Conservation (phyloP, 2,888 invertebrate species). For the Diaphora mendica region DNA sequence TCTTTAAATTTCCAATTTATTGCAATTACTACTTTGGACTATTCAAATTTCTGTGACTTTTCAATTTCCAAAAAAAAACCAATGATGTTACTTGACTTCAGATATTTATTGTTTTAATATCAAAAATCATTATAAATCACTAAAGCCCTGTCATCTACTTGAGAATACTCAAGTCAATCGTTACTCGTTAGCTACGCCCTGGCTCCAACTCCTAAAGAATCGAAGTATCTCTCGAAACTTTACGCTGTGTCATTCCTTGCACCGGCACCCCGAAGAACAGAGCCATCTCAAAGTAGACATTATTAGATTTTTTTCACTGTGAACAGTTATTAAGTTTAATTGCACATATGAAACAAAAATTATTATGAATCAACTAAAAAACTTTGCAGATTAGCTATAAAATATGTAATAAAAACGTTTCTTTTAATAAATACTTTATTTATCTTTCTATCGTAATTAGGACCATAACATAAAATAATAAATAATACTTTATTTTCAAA, state of each 20-base stretch:
- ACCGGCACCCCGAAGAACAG: slow-evolving; percentile 67
- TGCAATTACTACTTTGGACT: not conserved
- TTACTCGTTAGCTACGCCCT: slow-evolving; percentile 78
- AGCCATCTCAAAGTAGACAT: slow-evolving; percentile 44
- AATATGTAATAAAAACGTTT: slow-evolving; percentile 24
- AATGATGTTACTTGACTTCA: slow-evolving; percentile 21
- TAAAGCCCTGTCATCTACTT: slow-evolving; percentile 66
- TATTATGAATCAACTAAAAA: slow-evolving; percentile 24
- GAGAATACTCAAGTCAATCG: slow-evolving; percentile 77
- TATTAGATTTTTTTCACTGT: slow-evolving; percentile 22
- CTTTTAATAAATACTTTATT: slow-evolving; percentile 25
- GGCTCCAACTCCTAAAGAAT: slow-evolving; percentile 78
- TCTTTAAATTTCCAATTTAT: not conserved
- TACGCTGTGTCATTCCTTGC: slow-evolving; percentile 82
- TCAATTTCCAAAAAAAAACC: not conserved
- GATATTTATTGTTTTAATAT: slow-evolving; percentile 56
- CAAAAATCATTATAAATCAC: slow-evolving; percentile 63
- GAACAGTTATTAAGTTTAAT: slow-evolving; percentile 36
- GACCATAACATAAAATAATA: slow-evolving; percentile 27
- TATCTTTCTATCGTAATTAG: slow-evolving; percentile 24
- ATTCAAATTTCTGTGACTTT: not conserved
- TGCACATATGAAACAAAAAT: slow-evolving; percentile 30
- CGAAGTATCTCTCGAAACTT: slow-evolving; percentile 82
- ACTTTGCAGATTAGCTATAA: slow-evolving; percentile 24
- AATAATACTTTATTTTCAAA: slow-evolving; percentile 27